phyloP scores from a whole-genome alignment of 2,113 vertebrate species.

The Ornithorhynchus anatinus region DNA sequence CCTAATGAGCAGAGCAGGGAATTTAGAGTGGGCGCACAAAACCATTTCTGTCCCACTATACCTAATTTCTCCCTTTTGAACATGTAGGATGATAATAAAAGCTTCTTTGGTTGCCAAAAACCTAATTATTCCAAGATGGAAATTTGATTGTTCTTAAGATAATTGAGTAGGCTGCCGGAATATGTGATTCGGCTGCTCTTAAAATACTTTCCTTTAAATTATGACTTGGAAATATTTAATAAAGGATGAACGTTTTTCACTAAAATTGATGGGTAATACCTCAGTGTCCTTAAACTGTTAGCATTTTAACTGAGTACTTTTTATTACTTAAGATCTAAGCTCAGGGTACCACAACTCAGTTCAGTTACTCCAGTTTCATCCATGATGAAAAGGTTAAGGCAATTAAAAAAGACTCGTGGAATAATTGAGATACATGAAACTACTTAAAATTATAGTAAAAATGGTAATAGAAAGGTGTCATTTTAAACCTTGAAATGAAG shows the following conservation, averaged over 20 bases:
- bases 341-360: background rate
- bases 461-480: background rate
- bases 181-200: constrained; percentile 33
- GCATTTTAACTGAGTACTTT: constrained; percentile 24
- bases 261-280: constrained; percentile 31
- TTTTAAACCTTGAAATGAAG: background rate
- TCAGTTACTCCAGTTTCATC: constrained; percentile 11
- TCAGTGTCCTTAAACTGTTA: constrained; percentile 24
- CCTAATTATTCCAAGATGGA: constrained; percentile 53
- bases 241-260: constrained; percentile 21
- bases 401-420: constrained; percentile 33
- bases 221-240: constrained; percentile 10
- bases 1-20: background rate
- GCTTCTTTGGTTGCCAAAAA: background rate
- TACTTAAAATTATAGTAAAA: constrained; percentile 1
- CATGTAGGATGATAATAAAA: constrained; percentile 2
- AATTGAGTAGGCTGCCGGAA: constrained; percentile 44
- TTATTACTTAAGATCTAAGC: background rate
- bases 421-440: constrained; percentile 23
- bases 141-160: constrained; percentile 28
- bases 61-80: constrained; percentile 11
- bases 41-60: background rate
- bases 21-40: background rate
- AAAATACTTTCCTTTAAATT: constrained; percentile 42
- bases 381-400: constrained; percentile 43